Base-by-base conservation (phyloP, 92 coral and sea anemone genomes). In the Plumapathes pennacea region DNA sequence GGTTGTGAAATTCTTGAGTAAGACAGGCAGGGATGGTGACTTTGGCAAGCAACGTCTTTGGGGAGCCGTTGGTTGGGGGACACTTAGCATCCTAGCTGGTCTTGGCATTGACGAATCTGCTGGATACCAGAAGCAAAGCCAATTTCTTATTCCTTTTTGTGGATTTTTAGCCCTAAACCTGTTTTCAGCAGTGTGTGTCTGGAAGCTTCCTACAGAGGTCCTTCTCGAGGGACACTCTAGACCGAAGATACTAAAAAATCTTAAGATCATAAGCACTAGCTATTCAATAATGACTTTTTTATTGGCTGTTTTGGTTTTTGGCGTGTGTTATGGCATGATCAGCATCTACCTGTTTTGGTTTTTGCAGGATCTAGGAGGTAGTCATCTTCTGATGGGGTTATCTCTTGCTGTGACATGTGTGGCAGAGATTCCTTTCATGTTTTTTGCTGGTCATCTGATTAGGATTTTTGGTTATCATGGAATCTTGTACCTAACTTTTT, bases 401-500 rank as follows among this genome's bases (percentile, higher is more conserved):
- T 17, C 84, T 2, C 64, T 77, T 9, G 60, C 57, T 60, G 50
- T 68, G 60, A 68, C 84, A 2, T 41, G 64, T 46, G 52, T 71
- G 3, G 31, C 84, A 18, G 84, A 77, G 25, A 64, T 57, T 8
- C 84, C 84, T 11, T 34, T 77, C 38, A 59, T 77, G 77, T 77
- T 77, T 53, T 71, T 39, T 32, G 67, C 84, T 1, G 84, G 84
- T 10, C 29, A 44, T 25, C 32, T 77, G 10, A 77, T 77, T 44
- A 32, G 31, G 41, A 47, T 37, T 25, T 25, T 68, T 5, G 66
- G 84, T 12, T 77, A 77, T 36, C 58, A 59, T 32, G 77, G 77
- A 30, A 71, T 77, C n/a, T 52, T 77, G 14, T 77, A 68, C 45
- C 71, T 77, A 10, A 46, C 66, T 14, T 46, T 77, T 34, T 32